Conservation (phyloP, 2,113 vertebrate genomes). For the Cryptomyrus ogoouensis region DNA sequence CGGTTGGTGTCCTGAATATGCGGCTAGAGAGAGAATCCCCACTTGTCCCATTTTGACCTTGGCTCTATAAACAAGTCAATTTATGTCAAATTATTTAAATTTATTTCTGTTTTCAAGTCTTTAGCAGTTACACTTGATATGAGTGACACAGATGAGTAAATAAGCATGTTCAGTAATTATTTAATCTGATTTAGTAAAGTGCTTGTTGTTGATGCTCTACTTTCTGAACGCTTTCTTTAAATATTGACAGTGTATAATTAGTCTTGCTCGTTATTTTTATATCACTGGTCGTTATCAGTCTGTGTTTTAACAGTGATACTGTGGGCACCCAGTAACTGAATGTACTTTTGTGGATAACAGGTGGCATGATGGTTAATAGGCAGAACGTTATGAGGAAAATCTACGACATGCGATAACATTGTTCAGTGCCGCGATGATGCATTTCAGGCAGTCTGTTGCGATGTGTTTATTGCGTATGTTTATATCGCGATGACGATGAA, state of each 20-base stretch:
- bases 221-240: neutral
- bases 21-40: neutral
- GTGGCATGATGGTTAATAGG: neutral
- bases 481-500: neutral
- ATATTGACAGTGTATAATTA: neutral
- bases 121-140: neutral
- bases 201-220: neutral
- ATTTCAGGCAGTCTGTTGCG: neutral
- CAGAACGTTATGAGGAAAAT: neutral
- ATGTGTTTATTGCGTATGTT: neutral
- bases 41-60: neutral
- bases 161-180: neutral
- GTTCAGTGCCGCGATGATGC: neutral
- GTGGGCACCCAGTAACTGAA: neutral
- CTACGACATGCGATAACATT: neutral
- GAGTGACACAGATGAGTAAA: neutral
- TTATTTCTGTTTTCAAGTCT: neutral
- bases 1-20: constrained; percentile 6
- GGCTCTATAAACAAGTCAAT: neutral
- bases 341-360: neutral
- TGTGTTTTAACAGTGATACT: neutral
- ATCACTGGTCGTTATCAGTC: neutral
- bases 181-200: neutral
- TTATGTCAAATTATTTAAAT: neutral
- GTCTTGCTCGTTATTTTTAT: neutral